Evolutionary conservation across 2,797 vertebrate genomes (phyloP).

Genomic region (Lindbergichthys nudifrons): DNA sequence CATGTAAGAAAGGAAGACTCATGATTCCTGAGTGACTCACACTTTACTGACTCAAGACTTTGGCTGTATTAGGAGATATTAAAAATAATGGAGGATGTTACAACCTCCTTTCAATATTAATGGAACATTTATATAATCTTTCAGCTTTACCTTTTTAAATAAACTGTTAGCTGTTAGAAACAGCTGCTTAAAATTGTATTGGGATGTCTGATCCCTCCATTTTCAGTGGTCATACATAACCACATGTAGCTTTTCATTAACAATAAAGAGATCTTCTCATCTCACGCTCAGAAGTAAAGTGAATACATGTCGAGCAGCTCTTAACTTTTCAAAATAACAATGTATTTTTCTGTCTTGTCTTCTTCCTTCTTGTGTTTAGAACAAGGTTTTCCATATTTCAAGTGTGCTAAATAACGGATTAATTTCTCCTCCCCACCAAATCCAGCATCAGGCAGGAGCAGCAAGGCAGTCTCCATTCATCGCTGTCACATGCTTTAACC

Average conservation of each 20-base stretch:
- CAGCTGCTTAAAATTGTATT: constrained; percentile 3
- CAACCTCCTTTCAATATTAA: constrained; percentile 31
- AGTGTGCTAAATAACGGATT: constrained; percentile 49
- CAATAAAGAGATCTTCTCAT: neutral
- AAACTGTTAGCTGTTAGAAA: constrained; percentile 13
- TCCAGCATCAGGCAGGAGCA: constrained; percentile 38
- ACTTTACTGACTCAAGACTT: constrained; percentile 46
- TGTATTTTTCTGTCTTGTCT: neutral
- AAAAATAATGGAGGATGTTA: constrained; percentile 24
- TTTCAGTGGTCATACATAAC: neutral
- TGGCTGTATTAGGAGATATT: constrained; percentile 32
- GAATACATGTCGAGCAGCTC: neutral
- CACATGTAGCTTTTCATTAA: neutral
- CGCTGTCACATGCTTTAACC: constrained; percentile 28
- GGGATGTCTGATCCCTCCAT: neutral
- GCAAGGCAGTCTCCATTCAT: constrained; percentile 26
- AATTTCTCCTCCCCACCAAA: constrained; percentile 36
- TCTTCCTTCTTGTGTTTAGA: neutral
- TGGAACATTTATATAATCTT: constrained; percentile 26
- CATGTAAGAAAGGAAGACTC: constrained; percentile 18
- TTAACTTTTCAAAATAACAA: neutral
- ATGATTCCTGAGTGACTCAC: constrained; percentile 58
- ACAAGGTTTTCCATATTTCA: constrained; percentile 24
- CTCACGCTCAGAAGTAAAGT: neutral
- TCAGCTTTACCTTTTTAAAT: constrained; percentile 18